Conservation (phyloP, 2,113 vertebrate species). For the Bungarus multicinctus region DNA sequence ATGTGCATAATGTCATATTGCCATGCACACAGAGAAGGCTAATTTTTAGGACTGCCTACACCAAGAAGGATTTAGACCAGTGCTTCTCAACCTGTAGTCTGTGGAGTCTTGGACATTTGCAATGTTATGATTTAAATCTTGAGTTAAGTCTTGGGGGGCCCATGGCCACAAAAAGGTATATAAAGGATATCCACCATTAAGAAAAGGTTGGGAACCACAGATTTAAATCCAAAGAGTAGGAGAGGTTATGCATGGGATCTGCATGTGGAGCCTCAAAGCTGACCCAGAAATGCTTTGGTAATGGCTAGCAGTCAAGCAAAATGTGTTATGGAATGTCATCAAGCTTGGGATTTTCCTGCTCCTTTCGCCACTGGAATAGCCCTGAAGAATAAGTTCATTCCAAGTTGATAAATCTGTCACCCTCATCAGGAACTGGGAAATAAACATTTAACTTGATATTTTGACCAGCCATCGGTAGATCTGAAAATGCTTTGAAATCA, state of each 20-base stretch:
- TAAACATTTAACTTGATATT: not conserved
- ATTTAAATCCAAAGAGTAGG: not conserved
- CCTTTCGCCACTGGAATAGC: not conserved
- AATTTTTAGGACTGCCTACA: slow-evolving; percentile 41
- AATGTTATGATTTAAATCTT: not conserved
- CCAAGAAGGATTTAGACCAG: slow-evolving; percentile 32
- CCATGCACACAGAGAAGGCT: slow-evolving; percentile 41
- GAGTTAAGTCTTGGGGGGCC: not conserved
- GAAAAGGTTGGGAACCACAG: not conserved
- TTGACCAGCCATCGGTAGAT: not conserved
- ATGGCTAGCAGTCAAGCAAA: not conserved
- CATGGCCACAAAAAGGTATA: not conserved
- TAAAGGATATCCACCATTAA: not conserved
- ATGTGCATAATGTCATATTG: slow-evolving; percentile 29
- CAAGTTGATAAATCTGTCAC: not conserved
- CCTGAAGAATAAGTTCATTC: not conserved
- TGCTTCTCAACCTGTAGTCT: not conserved
- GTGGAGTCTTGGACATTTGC: not conserved
- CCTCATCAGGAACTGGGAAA: not conserved
- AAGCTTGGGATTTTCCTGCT: not conserved
- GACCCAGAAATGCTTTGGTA: not conserved
- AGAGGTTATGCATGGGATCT: not conserved
- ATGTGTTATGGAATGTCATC: not conserved
- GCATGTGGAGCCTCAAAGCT: not conserved
- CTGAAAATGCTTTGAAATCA: not conserved